Conservation (phyloP, 1,140 invertebrate species). For the Scaptodrosophila lebanonensis region DNA sequence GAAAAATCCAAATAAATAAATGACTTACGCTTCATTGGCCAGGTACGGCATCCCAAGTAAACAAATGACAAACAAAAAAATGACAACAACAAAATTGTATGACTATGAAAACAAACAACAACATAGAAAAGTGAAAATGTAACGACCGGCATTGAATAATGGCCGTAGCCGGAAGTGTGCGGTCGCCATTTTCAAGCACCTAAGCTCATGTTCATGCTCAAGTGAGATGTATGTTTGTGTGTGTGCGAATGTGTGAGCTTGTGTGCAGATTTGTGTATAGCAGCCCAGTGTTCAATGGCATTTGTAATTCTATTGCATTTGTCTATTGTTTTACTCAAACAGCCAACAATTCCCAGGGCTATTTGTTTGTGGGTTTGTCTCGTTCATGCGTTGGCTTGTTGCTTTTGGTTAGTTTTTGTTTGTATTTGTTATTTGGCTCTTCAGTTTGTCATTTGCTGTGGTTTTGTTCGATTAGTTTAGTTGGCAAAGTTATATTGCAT, state of each 20-base stretch:
- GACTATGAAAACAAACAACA: too few relatives aligned
- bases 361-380: not conserved
- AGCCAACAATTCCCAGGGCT: too few relatives aligned
- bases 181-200: too few relatives aligned
- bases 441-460: too few relatives aligned
- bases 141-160: too few relatives aligned
- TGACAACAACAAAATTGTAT: slow-evolving; percentile 15
- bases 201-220: not conserved
- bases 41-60: slow-evolving; percentile 8
- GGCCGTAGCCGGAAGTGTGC: too few relatives aligned
- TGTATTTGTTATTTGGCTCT: too few relatives aligned
- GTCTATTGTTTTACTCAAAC: not conserved
- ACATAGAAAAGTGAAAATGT: slow-evolving; percentile 31
- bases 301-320: not conserved
- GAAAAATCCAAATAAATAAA: slow-evolving; percentile 47
- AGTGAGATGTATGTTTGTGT: not conserved
- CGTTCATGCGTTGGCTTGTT: not conserved
- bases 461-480: too few relatives aligned
- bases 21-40: slow-evolving; percentile 52
- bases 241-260: too few relatives aligned
- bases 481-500: too few relatives aligned
- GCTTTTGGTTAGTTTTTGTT: too few relatives aligned
- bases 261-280: too few relatives aligned
- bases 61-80: slow-evolving; percentile 16
- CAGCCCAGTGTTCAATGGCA: not conserved